Conservation (phyloP, 1,140 invertebrate species). For the Temnothorax longispinosus region DNA sequence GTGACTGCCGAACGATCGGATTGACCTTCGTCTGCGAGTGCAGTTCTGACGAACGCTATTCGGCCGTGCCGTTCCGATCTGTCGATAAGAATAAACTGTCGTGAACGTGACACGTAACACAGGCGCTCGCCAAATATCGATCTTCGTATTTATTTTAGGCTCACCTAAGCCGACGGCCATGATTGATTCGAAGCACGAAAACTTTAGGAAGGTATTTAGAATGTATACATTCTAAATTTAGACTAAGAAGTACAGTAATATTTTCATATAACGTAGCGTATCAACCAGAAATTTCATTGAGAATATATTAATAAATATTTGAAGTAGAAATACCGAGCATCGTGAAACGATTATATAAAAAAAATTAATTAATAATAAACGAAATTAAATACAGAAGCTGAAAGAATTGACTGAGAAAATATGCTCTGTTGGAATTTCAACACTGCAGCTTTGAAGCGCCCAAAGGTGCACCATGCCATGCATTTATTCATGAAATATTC, state of each 20-base stretch:
- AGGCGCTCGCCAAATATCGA: constrained; percentile 36
- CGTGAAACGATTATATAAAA: neutral
- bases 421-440: constrained; percentile 19
- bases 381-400: neutral
- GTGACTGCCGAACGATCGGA: constrained; percentile 24
- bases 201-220: neutral
- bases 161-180: neutral
- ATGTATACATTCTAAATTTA: neutral
- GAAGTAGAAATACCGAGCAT: neutral
- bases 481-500: constrained; percentile 58
- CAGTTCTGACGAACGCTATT: constrained; percentile 27
- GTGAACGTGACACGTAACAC: constrained; percentile 14
- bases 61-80: constrained; percentile 26
- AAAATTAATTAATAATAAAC: neutral
- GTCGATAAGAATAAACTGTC: constrained; percentile 57
- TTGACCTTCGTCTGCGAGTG: constrained; percentile 42
- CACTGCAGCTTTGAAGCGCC: constrained; percentile 14
- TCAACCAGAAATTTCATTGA: neutral
- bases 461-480: constrained; percentile 15
- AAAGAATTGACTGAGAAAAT: constrained; percentile 11
- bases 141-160: constrained; percentile 46
- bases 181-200: neutral
- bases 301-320: neutral
- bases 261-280: neutral
- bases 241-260: neutral